A percentile compares a stretch with the other conserved stretches of the same genome.
Evolutionary conservation across 2,888 invertebrate species (phyloP).

Genomic region (Phragmatobia fuliginosa): DNA sequence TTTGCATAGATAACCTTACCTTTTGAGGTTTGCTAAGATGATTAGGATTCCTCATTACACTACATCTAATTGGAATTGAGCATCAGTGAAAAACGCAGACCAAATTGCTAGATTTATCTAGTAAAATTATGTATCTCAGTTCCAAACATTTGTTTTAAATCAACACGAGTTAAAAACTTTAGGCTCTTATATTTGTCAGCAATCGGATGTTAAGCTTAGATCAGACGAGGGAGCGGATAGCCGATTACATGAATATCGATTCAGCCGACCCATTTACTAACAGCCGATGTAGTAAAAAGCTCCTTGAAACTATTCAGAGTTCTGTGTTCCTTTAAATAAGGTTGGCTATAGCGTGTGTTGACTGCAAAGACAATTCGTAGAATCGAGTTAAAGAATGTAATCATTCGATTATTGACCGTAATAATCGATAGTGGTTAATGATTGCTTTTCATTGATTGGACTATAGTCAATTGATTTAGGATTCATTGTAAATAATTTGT

Average conservation of each 20-base stretch:
- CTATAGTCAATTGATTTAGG: not conserved
- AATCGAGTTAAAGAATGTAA: conserved; percentile 44
- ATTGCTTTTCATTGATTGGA: conserved; percentile 34
- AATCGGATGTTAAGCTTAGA: conserved; percentile 51
- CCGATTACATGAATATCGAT: conserved; percentile 61
- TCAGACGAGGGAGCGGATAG: conserved; percentile 50
- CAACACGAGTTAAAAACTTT: conserved; percentile 27
- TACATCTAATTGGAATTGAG: too few species aligned
- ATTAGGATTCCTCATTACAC: too few species aligned
- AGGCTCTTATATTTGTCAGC: conserved; percentile 42
- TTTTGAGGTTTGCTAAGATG: too few species aligned
- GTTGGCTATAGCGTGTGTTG: conserved; percentile 24
- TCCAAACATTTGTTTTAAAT: not conserved
- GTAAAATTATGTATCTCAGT: not conserved
- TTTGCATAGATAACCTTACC: too few species aligned
- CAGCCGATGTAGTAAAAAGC: conserved; percentile 50
- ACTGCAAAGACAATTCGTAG: conserved; percentile 24
- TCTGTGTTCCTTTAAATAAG: conserved; percentile 23
- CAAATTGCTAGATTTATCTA: not conserved
- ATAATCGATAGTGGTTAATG: conserved; percentile 48
- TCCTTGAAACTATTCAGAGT: conserved; percentile 26
- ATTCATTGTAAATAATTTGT: not conserved
- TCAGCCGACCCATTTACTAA: conserved; percentile 58
- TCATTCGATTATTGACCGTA: conserved; percentile 46
- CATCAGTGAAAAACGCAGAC: not conserved